These are phyloP conservation scores for Thelohanellus kitauei DNA, from an alignment of 30 jellyfish, hydroid and myxozoan species.

Conservation along the genomic window DNA sequence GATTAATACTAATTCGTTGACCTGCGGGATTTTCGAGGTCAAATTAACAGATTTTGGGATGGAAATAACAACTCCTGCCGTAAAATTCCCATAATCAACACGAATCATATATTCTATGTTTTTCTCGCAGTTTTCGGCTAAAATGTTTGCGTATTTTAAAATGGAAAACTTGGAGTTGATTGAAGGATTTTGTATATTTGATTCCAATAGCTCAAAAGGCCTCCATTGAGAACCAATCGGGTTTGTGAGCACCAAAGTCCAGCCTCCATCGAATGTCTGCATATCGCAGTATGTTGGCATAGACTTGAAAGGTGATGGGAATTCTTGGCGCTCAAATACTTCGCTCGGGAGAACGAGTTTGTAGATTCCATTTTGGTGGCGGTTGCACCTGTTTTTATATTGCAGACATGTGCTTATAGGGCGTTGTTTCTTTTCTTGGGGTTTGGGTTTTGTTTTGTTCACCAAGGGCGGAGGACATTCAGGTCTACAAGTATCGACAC, in stretches of 20 bases:
- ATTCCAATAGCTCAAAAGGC: not conserved
- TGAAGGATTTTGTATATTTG: too few relatives aligned
- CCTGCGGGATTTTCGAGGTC: too few relatives aligned
- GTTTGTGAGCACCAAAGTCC: not conserved
- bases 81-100: too few relatives aligned
- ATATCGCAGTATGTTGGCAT: not conserved
- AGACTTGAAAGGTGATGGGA: not conserved
- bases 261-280: not conserved
- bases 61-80: too few relatives aligned
- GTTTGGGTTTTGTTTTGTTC: too few relatives aligned
- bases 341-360: not conserved
- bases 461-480: not conserved
- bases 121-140: too few relatives aligned
- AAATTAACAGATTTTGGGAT: too few relatives aligned
- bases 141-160: too few relatives aligned
- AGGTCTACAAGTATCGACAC: too few relatives aligned
- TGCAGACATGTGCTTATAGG: not conserved
- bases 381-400: not conserved
- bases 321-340: not conserved
- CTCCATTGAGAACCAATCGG: not conserved
- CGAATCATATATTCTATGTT: too few relatives aligned
- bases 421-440: not conserved
- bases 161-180: too few relatives aligned
- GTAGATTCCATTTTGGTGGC: not conserved
- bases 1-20: too few relatives aligned